A percentile compares a stretch with the other conserved stretches of the same genome.
Conservation (phyloP, 2,113 vertebrate genomes). For the Gnathonemus longibarbis region DNA sequence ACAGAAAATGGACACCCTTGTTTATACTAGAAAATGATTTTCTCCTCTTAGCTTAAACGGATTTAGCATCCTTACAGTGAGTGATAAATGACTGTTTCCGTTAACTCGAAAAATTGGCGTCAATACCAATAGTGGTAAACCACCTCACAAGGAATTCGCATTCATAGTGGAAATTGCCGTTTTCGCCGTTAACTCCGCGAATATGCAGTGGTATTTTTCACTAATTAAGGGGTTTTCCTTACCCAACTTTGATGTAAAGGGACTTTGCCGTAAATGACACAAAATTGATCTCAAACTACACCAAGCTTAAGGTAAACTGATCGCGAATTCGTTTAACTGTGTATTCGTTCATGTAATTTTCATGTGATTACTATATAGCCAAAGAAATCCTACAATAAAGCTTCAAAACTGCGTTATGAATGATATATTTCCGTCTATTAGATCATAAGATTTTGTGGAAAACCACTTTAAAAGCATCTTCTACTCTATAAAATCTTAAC, state of each 20-base stretch:
- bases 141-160: not conserved
- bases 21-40: not conserved
- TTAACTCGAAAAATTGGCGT: not conserved
- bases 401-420: not conserved
- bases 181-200: not conserved
- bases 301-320: not conserved
- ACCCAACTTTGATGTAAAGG: not conserved
- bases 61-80: not conserved
- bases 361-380: not conserved
- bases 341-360: not conserved
- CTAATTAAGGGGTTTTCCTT: not conserved
- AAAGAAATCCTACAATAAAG: not conserved
- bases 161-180: not conserved
- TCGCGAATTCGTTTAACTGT: not conserved
- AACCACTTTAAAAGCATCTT: not conserved
- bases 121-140: not conserved
- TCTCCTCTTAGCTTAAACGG: not conserved
- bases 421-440: not conserved
- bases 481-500: not conserved
- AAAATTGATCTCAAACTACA: not conserved
- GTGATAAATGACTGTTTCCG: not conserved
- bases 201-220: not conserved
- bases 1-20: not conserved
- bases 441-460: not conserved
- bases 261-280: not conserved